Percentiles rank a stretch among this genome's conserved stretches.
phyloP scores from a whole-genome alignment of 2,888 invertebrate species.

The Pseudococcus longispinus region DNA sequence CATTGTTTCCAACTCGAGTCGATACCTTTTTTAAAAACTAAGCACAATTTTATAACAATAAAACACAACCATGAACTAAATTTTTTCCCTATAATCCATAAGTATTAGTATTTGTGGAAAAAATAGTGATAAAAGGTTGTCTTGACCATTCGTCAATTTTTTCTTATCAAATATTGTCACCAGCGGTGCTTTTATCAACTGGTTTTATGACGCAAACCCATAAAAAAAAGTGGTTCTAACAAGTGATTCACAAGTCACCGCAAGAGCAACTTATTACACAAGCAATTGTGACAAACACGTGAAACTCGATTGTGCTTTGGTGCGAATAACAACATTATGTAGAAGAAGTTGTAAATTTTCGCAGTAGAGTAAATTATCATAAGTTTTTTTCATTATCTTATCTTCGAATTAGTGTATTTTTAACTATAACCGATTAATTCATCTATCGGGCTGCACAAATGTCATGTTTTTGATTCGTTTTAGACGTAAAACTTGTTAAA shows the following conservation, averaged over 20 bases:
- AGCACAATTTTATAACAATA: not conserved
- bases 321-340: not conserved
- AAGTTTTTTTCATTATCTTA: not conserved
- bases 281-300: not conserved
- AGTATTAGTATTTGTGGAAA: too few species aligned
- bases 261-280: not conserved
- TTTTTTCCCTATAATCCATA: not conserved
- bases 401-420: not conserved
- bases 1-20: not conserved
- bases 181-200: conserved; percentile 27
- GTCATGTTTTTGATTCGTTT: not conserved
- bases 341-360: not conserved
- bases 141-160: not conserved
- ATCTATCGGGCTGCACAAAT: not conserved
- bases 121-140: not conserved
- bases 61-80: not conserved
- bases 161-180: not conserved
- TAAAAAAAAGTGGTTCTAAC: not conserved
- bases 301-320: not conserved
- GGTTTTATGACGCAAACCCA: not conserved
- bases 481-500: not conserved
- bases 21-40: not conserved
- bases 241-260: not conserved
- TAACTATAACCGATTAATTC: not conserved
- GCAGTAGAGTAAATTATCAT: not conserved